Conservation (phyloP, 64 coral and sea anemone genomes). For the Acropora yongei region DNA sequence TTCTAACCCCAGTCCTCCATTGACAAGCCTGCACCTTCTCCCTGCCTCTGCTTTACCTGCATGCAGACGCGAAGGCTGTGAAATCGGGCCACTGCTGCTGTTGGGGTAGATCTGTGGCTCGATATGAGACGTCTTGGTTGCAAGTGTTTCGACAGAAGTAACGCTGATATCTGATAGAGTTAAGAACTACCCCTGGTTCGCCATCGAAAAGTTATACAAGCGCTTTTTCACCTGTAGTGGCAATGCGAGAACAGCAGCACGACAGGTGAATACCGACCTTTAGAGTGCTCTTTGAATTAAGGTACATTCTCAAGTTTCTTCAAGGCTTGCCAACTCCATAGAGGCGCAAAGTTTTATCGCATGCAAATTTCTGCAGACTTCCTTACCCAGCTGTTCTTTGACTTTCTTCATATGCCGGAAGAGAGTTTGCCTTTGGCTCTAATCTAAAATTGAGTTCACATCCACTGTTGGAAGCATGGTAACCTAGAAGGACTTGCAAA, state of each 20-base stretch:
- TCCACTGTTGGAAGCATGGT: not conserved
- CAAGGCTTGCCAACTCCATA: constrained; percentile 34
- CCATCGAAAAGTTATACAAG: not conserved
- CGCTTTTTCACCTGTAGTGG: no score
- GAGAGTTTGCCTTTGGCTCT: constrained; percentile 41
- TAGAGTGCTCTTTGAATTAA: not conserved
- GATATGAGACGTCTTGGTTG: no score
- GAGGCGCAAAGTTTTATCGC: constrained; percentile 15
- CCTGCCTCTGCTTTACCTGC: no score
- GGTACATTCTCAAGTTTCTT: constrained; percentile 28
- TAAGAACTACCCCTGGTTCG: not conserved
- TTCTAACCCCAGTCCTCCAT: constrained; percentile 36
- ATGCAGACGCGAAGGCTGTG: no score
- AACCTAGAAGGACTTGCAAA: constrained; percentile 30
- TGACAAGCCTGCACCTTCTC: not conserved
- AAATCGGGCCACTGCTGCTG: no score
- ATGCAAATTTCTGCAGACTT: no score
- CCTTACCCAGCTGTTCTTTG: no score
- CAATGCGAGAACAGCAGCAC: constrained; percentile 40
- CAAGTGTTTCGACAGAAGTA: no score
- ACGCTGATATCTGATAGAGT: no score
- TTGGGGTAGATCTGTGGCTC: no score
- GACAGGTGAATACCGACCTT: constrained; percentile 16
- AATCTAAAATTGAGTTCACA: constrained; percentile 49
- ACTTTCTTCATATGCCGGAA: no score